Evolutionary conservation across 2,888 invertebrate species (phyloP), one percentile per base, ranked within the genome.

Genomic region (Cepaea hortensis): DNA sequence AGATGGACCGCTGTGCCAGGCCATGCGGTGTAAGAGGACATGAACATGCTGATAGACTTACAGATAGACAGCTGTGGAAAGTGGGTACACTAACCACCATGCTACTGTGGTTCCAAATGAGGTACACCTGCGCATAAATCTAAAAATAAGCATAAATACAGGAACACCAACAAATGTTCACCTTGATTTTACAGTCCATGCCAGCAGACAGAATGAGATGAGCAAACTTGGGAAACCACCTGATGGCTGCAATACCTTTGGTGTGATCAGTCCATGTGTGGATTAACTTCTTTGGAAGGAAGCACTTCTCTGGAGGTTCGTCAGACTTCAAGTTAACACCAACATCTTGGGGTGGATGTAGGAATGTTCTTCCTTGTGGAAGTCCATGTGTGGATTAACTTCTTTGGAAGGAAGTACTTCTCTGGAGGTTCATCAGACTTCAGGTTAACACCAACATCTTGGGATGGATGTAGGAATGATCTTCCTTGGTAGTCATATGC

Each of bases 221-320:
- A 0, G 98, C 99, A 0, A 98, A 97, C 90, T 96, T 95, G 0
- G 99, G 99, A 93, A 98, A 97, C 98, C 98, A 99, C 87, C 98
- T 96, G 89, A 98, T 98, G 0, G 97, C 97, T 0, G 99, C 97
- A 91, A 99, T 97, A 79, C 98, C 98, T 95, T 99, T 99, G 48
- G 97, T 97, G 95, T 99, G 99, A 0, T 99, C 99, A 90, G 97
- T 96, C 98, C 98, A 99, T 0, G 98, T 98, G 95, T 98, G 98
- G 89, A 99, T 97, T 93, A 98, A 97, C 1, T 98, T 96, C 96
- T 99, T 99, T 7, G 99, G 99, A 86, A 99, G 95, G 95, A 98
- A 99, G 94, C 99, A 99, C 93, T 97, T 97, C 88, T 98, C 97
- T 0, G 99, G 99, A 46, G 98, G 97, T 90, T 97, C 96, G 87